Base-by-base conservation (phyloP, 1,140 invertebrate genomes). In the Pseudomyrmex gracilis region DNA sequence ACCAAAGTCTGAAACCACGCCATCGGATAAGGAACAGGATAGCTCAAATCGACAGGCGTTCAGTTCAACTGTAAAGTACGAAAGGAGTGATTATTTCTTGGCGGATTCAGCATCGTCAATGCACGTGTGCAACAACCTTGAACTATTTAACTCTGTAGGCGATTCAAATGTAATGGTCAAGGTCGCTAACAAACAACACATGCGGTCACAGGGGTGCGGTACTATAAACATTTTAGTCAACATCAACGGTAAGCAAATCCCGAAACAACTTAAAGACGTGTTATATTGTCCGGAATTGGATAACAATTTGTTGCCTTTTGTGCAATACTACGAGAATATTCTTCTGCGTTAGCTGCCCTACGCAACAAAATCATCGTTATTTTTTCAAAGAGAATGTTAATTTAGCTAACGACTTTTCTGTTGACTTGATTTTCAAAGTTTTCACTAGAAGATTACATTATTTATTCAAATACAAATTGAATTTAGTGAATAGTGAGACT, bases 271-370 rank as follows among this genome's bases (percentile, higher is more conserved):
- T 9, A 64, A 64, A 2, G 60, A 61, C 15, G 34, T 64, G 0
- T 45, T 47, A 9, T 64, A 43, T n/a, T 64, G 63, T 47, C 24
- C n/a, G n/a, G 34, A 64, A n/a, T n/a, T 64, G 0, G 63, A 64
- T 12, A 10, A 64, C 7, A 61, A 34, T 17, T 20, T 64, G 1
- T 64, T 64, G n/a, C n/a, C n/a, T n/a, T n/a, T n/a, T n/a, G n/a
- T n/a, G n/a, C n/a, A n/a, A n/a, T n/a, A n/a, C n/a, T n/a, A n/a
- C n/a, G n/a, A n/a, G n/a, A n/a, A n/a, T n/a, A n/a, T n/a, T n/a
- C n/a, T n/a, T n/a, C n/a, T n/a, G n/a, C n/a, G n/a, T n/a, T n/a
- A n/a, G n/a, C n/a, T n/a, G n/a, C n/a, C n/a, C n/a, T n/a, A n/a
- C n/a, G n/a, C n/a, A n/a, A n/a, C n/a, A n/a, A n/a, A n/a, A n/a